phyloP scores from a whole-genome alignment of 2,797 vertebrate species.

The Poeciliopsis infans region DNA sequence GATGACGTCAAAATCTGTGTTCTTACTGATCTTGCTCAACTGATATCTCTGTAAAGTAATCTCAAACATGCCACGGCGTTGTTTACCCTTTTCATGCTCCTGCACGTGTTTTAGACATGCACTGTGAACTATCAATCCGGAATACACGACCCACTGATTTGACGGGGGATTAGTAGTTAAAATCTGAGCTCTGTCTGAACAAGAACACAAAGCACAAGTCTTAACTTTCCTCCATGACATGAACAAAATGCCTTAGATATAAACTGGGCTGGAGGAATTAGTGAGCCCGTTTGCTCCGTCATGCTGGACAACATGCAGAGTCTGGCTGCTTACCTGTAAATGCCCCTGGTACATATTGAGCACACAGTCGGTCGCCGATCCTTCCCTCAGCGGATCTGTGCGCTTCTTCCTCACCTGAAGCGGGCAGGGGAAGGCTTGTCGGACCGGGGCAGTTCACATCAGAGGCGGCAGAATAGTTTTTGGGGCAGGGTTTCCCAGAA shows the following conservation, averaged over 20 bases:
- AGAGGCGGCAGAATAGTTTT: constrained; percentile 44
- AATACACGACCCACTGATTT: not conserved
- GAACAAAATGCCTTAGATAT: constrained; percentile 28
- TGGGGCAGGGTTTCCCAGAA: constrained; percentile 41
- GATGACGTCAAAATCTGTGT: constrained; percentile 45
- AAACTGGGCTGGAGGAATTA: constrained; percentile 20
- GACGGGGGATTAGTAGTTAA: not conserved
- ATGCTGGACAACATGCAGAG: constrained; percentile 2
- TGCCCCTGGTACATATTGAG: constrained; percentile 90
- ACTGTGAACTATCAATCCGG: not conserved
- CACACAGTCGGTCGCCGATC: constrained; percentile 65
- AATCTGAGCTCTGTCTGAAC: not conserved
- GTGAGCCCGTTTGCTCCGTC: constrained; percentile 14
- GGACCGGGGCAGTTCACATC: constrained; percentile 44
- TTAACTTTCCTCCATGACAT: constrained; percentile 8
- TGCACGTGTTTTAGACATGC: constrained; percentile 40
- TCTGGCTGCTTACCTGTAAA: constrained; percentile 81
- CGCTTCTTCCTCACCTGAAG: constrained; percentile 66
- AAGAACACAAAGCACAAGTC: constrained; percentile 3
- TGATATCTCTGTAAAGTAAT: constrained; percentile 3
- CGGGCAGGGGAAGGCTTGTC: constrained; percentile 26
- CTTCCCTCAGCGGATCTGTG: constrained; percentile 63
- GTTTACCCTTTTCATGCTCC: constrained; percentile 39
- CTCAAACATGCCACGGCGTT: constrained; percentile 6
- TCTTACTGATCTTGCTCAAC: constrained; percentile 4